Evolutionary conservation across 2,797 vertebrate genomes (phyloP), one percentile per base, ranked within the genome.

Genomic region (Scomberomorus guttatus): DNA sequence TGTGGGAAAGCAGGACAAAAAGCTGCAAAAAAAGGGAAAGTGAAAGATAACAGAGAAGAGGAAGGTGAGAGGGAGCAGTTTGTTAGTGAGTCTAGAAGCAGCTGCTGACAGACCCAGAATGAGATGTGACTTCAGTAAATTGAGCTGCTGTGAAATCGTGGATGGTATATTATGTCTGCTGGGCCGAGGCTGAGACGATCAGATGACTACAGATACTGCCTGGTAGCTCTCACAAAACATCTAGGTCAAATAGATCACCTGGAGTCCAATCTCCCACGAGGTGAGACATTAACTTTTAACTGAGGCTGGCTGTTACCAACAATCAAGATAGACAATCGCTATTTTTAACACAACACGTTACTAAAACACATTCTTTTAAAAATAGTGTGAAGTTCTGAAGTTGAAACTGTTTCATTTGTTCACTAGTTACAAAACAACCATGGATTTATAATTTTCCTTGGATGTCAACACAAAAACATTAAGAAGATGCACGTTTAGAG

Each of bases 111-210:
- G 83, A 68, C 55, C 50, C 73, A 67, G 79, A 87, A 85, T 84
- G 85, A 86, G 89, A 89, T 75, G 90, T 74, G 88, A 88, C 90
- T 90, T 80, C 78, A 72, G 89, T 88, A 87, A 89, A 92, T 65
- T 79, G 86, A 92, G 81, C 84, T 71, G 74, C 85, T 62, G 80
- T 74, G 82, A 87, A 89, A 84, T 85, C 6, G 34, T 63, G 63
- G 84, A 72, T 14, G 85, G 90, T 86, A 86, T 89, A 86, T 85
- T 78, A 83, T 89, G 87, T 90, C 87, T 73, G 71, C 81, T 54
- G 83, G 75, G 55, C 86, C 61, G 70, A 62, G 83, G 59, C 76
- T 79, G 63, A 24, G 75, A 72, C 57, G 82, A 89, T 94, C 90
- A 75, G 86, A 84, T 93, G 87, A 88, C 87, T 91, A 39, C 54